A percentile compares a stretch with the other conserved stretches of the same genome.
These are phyloP conservation scores for Onychomys leucogaster DNA, from an alignment of 2,797 vertebrate genomes.

Conservation along the genomic window DNA sequence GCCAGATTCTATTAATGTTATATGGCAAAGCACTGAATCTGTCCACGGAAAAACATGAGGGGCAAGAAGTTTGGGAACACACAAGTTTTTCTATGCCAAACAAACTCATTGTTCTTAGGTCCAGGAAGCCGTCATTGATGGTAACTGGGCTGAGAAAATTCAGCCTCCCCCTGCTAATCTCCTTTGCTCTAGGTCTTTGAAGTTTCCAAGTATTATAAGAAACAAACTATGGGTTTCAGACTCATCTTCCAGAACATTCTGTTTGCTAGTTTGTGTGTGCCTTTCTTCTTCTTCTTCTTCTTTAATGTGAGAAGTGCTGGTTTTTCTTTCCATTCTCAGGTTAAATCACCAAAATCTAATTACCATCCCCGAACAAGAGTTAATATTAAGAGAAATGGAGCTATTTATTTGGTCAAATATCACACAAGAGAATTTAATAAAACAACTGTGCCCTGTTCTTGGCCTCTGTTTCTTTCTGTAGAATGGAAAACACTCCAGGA, in stretches of 20 bases:
- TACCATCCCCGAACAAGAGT: slow-evolving; percentile 42
- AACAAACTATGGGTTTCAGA: slow-evolving; percentile 55
- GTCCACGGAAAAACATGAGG: background rate
- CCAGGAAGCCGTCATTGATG: background rate
- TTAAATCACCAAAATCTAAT: slow-evolving; percentile 55
- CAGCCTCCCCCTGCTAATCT: slow-evolving; percentile 21
- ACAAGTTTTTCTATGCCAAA: background rate
- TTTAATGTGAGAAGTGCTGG: slow-evolving; percentile 37
- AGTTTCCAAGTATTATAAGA: slow-evolving; percentile 46
- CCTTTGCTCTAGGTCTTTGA: slow-evolving; percentile 37
- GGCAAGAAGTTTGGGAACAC: background rate
- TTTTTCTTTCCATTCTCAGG: slow-evolving; percentile 4
- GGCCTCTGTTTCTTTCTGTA: slow-evolving; percentile 51
- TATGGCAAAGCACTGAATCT: background rate
- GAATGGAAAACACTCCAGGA: slow-evolving; percentile 29
- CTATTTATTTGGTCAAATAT: slow-evolving; percentile 33
- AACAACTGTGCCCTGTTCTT: background rate
- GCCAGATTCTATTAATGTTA: slow-evolving; percentile 43
- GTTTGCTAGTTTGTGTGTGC: background rate
- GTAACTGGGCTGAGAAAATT: background rate
- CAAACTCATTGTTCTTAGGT: background rate
- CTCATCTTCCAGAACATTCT: background rate
- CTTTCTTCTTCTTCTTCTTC: background rate
- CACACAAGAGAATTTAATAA: background rate
- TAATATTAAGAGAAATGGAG: slow-evolving; percentile 45